phyloP scores from a whole-genome alignment of 1,140 invertebrate genomes.

The Stegodyphus dumicola region DNA sequence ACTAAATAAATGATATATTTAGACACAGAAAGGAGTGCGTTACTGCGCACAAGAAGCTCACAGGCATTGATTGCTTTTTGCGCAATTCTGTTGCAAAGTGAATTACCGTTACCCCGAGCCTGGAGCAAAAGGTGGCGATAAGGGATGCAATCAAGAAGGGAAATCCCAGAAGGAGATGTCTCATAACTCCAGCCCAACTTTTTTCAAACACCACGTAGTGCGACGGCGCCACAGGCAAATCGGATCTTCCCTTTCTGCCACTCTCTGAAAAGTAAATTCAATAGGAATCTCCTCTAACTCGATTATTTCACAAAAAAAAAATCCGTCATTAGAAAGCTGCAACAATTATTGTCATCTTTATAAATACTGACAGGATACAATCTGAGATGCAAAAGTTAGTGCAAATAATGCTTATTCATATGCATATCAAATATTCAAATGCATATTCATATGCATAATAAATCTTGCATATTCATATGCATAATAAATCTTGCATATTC shows the following conservation, averaged over 20 bases:
- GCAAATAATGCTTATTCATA: too few relatives aligned
- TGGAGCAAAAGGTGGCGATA: constrained; percentile 27
- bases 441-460: too few relatives aligned
- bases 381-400: too few relatives aligned
- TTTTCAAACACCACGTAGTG: constrained; percentile 44
- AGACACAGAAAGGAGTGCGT: constrained; percentile 11
- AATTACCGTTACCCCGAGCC: constrained; percentile 30
- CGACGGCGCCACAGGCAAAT: constrained; percentile 31
- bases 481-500: too few relatives aligned
- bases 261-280: not conserved
- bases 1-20: constrained; percentile 49
- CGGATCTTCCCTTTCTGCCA: not conserved
- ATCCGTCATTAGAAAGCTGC: too few relatives aligned
- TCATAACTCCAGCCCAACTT: constrained; percentile 38
- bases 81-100: constrained; percentile 41
- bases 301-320: too few relatives aligned
- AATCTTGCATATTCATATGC: too few relatives aligned
- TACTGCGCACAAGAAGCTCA: constrained; percentile 1
- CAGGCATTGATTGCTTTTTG: constrained; percentile 44
- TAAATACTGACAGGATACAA: too few relatives aligned
- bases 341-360: too few relatives aligned
- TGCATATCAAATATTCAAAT: too few relatives aligned
- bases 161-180: constrained; percentile 18
- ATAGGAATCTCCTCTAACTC: too few relatives aligned
- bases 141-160: constrained; percentile 43